Evolutionary conservation across 1,140 invertebrate genomes (phyloP), one percentile per base, ranked within the genome.

Genomic region (Zaprionus capensis): DNA sequence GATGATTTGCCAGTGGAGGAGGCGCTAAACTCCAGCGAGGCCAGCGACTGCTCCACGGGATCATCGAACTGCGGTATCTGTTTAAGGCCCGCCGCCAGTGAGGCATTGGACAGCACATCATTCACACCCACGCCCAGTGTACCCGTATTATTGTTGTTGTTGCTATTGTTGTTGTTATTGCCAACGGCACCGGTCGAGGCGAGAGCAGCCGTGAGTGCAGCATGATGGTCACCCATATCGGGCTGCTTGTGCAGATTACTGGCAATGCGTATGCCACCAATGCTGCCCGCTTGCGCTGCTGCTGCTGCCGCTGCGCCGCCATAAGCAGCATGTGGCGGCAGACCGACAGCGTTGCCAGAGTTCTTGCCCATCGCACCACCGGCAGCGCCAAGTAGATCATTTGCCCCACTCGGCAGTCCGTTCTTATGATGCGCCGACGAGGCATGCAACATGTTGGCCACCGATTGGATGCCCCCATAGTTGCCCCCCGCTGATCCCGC

Each of bases 1-100:
- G 66, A 65, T 2, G 83, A 80, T 44, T 91, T 92, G 58, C 85
- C 87, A 44, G 91, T 78, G 41, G 80, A 74, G 15, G 74, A 94
- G 9, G 95, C 92, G 31, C 85, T 92, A 38, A 94, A 94, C 91
- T 96, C 95, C 17, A 96, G 85, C 70, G 94, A 95, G 41, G 95
- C 95, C 62, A 96, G 92, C 28, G 95, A 95, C 75, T 95, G 94
- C 88, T 95, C 95, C 73, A 95, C 93, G n/a, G 95, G 95, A 91
- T 96, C 95, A 51, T 93, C 91, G 84, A 94, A 88, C 87, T 92
- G 85, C 1, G 91, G 91, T 44, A 92, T 92, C 65, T 92, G 91
- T 49, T 92, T 92, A 2, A 92, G 78, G 26, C 92, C 82, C 61
- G 80, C 69, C 71, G 83, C 63, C 78, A 93, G 36, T 36, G 80